A percentile compares a stretch with the other conserved stretches of the same genome.
These are phyloP conservation scores for Echinops telfairi DNA, from an alignment of 2,113 vertebrate genomes.

Conservation along the genomic window DNA sequence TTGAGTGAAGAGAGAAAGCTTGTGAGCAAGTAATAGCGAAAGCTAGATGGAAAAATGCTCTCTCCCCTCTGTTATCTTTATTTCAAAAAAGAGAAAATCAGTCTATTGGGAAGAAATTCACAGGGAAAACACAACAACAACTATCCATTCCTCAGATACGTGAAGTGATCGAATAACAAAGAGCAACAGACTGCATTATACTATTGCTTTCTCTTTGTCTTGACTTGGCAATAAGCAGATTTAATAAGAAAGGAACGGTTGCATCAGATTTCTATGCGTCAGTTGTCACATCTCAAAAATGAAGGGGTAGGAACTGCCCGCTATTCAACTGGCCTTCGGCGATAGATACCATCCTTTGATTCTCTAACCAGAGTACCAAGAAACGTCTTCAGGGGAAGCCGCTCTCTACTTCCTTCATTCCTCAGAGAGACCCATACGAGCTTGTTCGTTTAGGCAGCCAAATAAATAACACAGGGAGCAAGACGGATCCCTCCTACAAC, in stretches of 20 bases:
- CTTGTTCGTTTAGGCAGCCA: neutral
- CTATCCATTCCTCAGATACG: neutral
- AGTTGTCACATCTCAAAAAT: neutral
- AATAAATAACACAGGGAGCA: neutral
- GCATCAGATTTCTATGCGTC: neutral
- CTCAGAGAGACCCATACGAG: neutral
- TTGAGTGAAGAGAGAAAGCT: neutral
- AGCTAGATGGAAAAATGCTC: rapidly evolving
- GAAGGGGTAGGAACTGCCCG: neutral
- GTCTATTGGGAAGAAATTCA: neutral
- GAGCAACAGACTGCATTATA: neutral
- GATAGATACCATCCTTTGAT: neutral
- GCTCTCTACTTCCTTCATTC: neutral
- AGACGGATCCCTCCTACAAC: neutral
- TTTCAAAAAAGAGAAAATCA: neutral
- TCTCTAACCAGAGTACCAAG: slow-evolving; percentile 16
- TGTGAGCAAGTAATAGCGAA: neutral
- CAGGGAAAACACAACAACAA: neutral
- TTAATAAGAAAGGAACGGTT: neutral
- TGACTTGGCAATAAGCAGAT: neutral
- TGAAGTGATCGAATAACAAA: neutral
- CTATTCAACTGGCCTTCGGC: neutral
- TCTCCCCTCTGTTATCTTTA: neutral
- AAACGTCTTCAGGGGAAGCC: neutral
- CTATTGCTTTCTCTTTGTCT: neutral